Evolutionary conservation across 2,888 invertebrate genomes (phyloP), one percentile per base, ranked within the genome.

Genomic region (Nowickia ferox): DNA sequence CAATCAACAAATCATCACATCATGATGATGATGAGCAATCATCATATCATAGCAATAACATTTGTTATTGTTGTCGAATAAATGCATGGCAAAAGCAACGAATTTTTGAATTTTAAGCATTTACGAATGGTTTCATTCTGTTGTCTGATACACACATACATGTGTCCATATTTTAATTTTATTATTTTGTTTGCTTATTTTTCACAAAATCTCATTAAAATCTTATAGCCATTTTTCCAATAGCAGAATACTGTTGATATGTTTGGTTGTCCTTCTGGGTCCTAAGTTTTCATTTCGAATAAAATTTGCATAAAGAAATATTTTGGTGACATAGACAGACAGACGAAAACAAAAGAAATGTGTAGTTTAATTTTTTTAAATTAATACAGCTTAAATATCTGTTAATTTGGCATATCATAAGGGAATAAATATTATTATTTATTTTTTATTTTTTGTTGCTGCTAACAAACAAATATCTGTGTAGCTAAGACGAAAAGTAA

Each of bases 241-340:
- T 19, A 40, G 38, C n/a, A 11, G 55, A 53, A 38, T 13, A 48
- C 22, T 66, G 48, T n/a, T 66, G 53, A 68, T 51, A 19, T 53
- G 1, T 68, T 51, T 51, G 5, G 5, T 55, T 55, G 22, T 3
- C 55, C 19, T 9, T 22, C 40, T 46, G n/a, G 30, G 4, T 15
- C 51, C n/a, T 13, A 51, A 17, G 8, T 44, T 57, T 42, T 30
- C 19, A 13, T 44, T 40, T 51, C 22, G 11, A 59, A 57, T 9
- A 42, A 65, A 76, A 76, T 76, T 76, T 76, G 38, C 44, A 66
- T 66, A 46, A 30, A 76, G 46, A 30, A 46, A 38, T 65, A 44
- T 65, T 65, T 44, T 44, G 15, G 0, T 17, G 1, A 19, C 55
- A 9, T 10, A 13, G 6, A 10, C 53, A 65, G 65, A 55, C 65